Base-by-base conservation (phyloP, 2,113 vertebrate genomes). In the Chloroceryle aenea region DNA sequence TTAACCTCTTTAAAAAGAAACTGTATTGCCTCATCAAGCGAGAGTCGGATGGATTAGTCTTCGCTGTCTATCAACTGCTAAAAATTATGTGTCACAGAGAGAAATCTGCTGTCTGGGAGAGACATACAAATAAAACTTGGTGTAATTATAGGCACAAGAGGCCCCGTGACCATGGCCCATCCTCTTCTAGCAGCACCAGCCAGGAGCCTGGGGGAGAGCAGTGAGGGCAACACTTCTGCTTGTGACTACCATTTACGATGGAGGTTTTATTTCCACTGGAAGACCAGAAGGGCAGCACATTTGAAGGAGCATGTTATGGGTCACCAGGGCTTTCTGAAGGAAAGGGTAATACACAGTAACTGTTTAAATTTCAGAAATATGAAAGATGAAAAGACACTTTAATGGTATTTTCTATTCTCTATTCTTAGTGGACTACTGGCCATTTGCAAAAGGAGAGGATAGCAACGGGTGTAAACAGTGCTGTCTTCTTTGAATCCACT, bases 221-320 rank as follows among this genome's bases (percentile, higher is more conserved):
- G 27, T 3, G 14, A 63, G n/a, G 56, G 6, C 32, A 42, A 3
- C 30, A 4, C 32, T 36, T 36, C 1, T 34, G 19, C 53, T 29
- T 2, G 1, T 23, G 29, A 13, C 12, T 22, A 4, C 34, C 14
- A 12, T 50, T 63, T 19, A 36, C 61, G 45, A 9, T 0, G 0
- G 23, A 59, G 34, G 14, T n/a, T 71, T 47, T 4, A 14, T 8
- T 77, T 9, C 53, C 43, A 12, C 9, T 6, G 21, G 21, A 61
- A 68, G 18, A 23, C 36, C n/a, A 79, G 22, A 3, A 82, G 27
- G 38, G 38, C 48, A 83, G 18, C 15, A 7, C 9, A 5, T 14
- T 20, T 52, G 27, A 36, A 38, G n/a, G 45, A 40, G 5, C 14
- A 5, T 1, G 5, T 34, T 42, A 40, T 5, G 18, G 42, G 34